Conservation (phyloP, 1,140 invertebrate genomes). For the Eubasilissa regina region DNA sequence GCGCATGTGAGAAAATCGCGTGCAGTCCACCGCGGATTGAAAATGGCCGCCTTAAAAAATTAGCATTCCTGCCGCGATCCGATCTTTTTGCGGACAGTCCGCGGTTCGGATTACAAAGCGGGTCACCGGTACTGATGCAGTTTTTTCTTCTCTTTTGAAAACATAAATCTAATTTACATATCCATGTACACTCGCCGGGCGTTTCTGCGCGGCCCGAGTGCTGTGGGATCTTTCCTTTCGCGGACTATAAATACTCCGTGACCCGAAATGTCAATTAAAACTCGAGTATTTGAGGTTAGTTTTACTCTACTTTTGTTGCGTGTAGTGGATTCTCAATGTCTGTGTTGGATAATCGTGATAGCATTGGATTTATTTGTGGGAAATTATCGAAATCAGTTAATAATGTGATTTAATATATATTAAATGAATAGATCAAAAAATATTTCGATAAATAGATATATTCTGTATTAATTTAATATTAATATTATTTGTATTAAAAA, state of each 20-base stretch:
- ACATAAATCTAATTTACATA: slow-evolving; percentile 24
- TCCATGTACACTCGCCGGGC: slow-evolving; percentile 1
- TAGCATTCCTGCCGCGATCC: slow-evolving; percentile 22
- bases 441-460: too few species aligned
- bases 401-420: too few species aligned
- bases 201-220: not conserved
- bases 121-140: slow-evolving; percentile 35
- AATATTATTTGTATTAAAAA: too few species aligned
- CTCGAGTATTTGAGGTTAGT: not conserved
- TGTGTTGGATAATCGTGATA: not conserved
- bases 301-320: not conserved
- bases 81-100: slow-evolving; percentile 23
- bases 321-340: not conserved
- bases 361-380: too few species aligned
- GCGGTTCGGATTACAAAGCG: slow-evolving; percentile 22
- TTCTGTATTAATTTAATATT: too few species aligned
- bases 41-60: slow-evolving; percentile 13
- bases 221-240: slow-evolving; percentile 14
- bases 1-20: not conserved
- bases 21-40: not conserved
- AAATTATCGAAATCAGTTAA: too few species aligned
- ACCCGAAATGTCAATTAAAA: slow-evolving; percentile 23
- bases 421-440: too few species aligned
- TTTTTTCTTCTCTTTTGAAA: slow-evolving; percentile 30
- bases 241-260: slow-evolving; percentile 1